A percentile compares a stretch with the other conserved stretches of the same genome.
Conservation (phyloP, 2,888 invertebrate species). For the Ormia ochracea region DNA sequence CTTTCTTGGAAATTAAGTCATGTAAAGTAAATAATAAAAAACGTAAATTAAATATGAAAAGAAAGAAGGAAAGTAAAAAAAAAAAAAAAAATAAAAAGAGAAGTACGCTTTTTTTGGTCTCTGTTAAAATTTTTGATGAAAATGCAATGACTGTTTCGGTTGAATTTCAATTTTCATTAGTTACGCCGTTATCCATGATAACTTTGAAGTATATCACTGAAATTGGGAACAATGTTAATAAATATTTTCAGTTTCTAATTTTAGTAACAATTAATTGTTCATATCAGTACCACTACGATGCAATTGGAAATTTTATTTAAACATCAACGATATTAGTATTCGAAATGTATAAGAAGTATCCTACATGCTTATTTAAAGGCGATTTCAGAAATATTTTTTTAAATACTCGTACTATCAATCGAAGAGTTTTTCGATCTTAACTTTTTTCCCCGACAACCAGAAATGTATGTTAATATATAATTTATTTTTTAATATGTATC, state of each 20-base stretch:
- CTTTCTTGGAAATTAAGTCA: neutral
- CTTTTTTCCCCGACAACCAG: neutral
- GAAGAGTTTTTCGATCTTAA: neutral
- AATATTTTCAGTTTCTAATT: slow-evolving; percentile 38
- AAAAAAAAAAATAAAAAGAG: slow-evolving; percentile 17
- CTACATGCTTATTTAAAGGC: neutral
- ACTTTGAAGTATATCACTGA: slow-evolving; percentile 70
- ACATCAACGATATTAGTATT: slow-evolving; percentile 53
- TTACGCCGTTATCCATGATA: slow-evolving; percentile 27
- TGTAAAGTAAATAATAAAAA: neutral
- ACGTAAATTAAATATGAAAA: neutral
- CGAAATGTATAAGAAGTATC: slow-evolving; percentile 21
- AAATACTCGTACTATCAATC: neutral
- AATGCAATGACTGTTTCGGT: slow-evolving; percentile 32
- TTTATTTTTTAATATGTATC: neutral
- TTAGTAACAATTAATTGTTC: neutral
- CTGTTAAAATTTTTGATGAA: slow-evolving; percentile 26
- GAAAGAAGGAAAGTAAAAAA: slow-evolving; percentile 13
- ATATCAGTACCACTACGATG: slow-evolving; percentile 35
- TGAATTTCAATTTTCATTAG: slow-evolving; percentile 33
- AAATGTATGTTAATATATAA: slow-evolving; percentile 37
- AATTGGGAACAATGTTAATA: slow-evolving; percentile 76
- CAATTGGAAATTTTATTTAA: slow-evolving; percentile 59
- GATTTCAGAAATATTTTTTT: neutral
- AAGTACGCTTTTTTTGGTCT: neutral